Evolutionary conservation across 2,113 vertebrate genomes (phyloP), one percentile per base, ranked within the genome.

Genomic region (Aphelocoma coerulescens): DNA sequence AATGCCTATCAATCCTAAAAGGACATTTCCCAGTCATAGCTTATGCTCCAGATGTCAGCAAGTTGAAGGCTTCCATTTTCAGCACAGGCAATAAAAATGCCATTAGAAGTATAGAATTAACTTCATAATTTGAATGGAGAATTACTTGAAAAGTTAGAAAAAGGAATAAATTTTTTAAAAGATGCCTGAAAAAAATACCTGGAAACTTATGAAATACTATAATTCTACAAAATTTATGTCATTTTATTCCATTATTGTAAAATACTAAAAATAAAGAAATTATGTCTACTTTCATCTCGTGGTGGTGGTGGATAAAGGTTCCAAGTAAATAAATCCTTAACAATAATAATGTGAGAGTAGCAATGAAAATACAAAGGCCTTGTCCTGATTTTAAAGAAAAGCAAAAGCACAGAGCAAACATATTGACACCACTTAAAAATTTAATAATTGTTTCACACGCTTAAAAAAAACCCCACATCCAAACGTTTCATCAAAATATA

Each of bases 151-250:
- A 46, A 44, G 6, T 35, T 28, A 27, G 28, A 54, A 63, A 91
- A 74, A 44, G 0, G 3, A 68, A 59, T 43, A 22, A 6, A 16
- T 43, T 49, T 67, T n/a, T 16, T 9, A 30, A 26, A 24, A 43
- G 3, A 43, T 1, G 1, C 27, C 33, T 43, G 19, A 58, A 66
- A 66, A 57, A 55, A 65, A 3, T 3, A 0, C 3, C 23, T 14
- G 6, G 6, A 66, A 44, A 52, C 10, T 3, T 61, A 35, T 9
- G 54, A 48, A 66, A 48, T 52, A 69, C 22, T 19, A 28, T 4
- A 0, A 27, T 67, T 58, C 11, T 7, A 83, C 26, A 76, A 67
- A 44, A 39, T 7, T 1, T 5, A 26, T 49, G 3, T 8, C 1
- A 6, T 13, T 41, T 62, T 22, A 30, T 65, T 39, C 6, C 5